Percentiles rank a stretch among this genome's conserved stretches.
These are phyloP conservation scores for Neoaliturus tenellus DNA, from an alignment of 2,888 invertebrate genomes.

Conservation along the genomic window DNA sequence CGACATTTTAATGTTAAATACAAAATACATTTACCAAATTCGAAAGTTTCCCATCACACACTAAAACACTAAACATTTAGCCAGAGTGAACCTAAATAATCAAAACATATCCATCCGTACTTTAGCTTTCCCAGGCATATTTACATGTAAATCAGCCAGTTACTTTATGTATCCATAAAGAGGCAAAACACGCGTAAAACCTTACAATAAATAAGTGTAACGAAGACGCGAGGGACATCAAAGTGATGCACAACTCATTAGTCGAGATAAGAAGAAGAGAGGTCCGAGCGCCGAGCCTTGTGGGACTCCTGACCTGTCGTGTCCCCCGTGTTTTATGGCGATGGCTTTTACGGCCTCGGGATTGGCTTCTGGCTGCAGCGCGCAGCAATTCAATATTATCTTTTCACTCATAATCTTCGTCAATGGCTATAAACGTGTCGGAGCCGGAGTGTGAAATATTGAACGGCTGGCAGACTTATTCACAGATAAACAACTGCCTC, in stretches of 20 bases:
- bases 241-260: constrained; percentile 31
- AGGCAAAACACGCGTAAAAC: constrained; percentile 9
- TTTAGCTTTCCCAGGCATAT: background rate
- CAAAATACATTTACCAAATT: too few species aligned
- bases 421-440: constrained; percentile 45
- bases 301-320: constrained; percentile 27
- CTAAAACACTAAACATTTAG: background rate
- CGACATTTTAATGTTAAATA: too few species aligned
- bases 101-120: background rate
- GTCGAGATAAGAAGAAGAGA: constrained; percentile 26
- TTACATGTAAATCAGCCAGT: constrained; percentile 6
- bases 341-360: constrained; percentile 47
- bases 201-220: constrained; percentile 23
- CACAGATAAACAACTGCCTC: constrained; percentile 34
- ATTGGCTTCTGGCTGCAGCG: constrained; percentile 49
- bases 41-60: background rate
- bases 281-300: constrained; percentile 19
- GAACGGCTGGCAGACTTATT: constrained; percentile 28
- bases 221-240: constrained; percentile 16
- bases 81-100: background rate
- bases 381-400: constrained; percentile 41
- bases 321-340: constrained; percentile 33
- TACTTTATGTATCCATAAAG: constrained; percentile 15
- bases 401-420: constrained; percentile 51
- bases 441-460: constrained; percentile 23